Base-by-base conservation (phyloP, 1,140 invertebrate genomes). In the Melanaphis sacchari region DNA sequence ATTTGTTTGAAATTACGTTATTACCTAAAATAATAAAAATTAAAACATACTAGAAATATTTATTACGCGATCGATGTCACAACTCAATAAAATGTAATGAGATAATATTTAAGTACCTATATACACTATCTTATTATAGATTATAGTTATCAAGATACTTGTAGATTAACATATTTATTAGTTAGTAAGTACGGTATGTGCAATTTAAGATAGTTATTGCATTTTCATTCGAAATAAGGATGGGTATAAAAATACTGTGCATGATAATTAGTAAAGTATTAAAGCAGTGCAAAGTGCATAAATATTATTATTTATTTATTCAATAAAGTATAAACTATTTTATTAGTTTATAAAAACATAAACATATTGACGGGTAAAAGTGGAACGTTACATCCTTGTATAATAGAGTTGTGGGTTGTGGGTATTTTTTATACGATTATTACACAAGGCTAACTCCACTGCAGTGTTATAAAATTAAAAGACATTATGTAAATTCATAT, bases 131-230 rank as follows among this genome's bases (percentile, higher is more conserved):
- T 76, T n/a, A 76, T 76, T n/a, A n/a, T 76, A 76, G 59, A n/a
- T 76, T 76, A 76, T n/a, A n/a, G 59, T 76, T 76, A 76, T 18
- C 11, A 18, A n/a, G 31, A 76, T 76, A 76, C n/a, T n/a, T n/a
- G 59, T n/a, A 36, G 59, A 76, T 76, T 36, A 76, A 76, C 59
- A 76, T 76, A n/a, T 76, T 76, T 76, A 76, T 76, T 76, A 76
- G 59, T 76, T n/a, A 76, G 59, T 36, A n/a, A 76, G 31, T 59
- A n/a, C 31, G 31, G 31, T 18, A 76, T 18, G 59, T 76, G n/a
- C 18, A n/a, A n/a, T 76, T 76, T n/a, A 76, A 76, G 31, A 76
- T 18, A 76, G 31, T 15, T n/a, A 76, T 76, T n/a, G 59, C 59
- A 76, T 66, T 18, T 76, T 31, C 31, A 76, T 76, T 76, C 15